Conservation (phyloP, 2,113 vertebrate genomes). For the Oreochromis aureus region DNA sequence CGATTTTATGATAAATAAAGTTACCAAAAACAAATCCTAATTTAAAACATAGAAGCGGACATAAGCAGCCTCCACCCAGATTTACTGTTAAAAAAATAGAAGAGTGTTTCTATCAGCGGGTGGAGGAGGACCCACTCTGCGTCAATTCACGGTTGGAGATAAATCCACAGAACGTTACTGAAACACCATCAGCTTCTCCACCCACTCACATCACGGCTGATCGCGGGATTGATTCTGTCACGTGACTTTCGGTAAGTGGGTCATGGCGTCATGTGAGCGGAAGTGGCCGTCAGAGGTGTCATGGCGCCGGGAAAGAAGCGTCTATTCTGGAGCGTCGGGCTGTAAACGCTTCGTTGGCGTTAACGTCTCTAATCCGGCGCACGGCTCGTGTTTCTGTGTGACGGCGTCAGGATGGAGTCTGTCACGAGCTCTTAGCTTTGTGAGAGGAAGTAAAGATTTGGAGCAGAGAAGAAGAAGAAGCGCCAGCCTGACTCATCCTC, state of each 20-base stretch:
- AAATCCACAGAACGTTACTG: background rate
- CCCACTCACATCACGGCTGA: background rate
- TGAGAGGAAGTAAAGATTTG: background rate
- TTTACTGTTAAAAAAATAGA: background rate
- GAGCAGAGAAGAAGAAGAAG: background rate
- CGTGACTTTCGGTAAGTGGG: background rate
- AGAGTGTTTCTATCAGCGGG: background rate
- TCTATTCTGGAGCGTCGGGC: background rate
- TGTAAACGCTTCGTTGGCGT: background rate
- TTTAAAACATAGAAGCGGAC: background rate
- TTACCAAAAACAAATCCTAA: background rate
- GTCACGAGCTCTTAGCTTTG: fast-evolving
- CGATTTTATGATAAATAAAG: background rate
- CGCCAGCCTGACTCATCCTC: constrained; percentile 27
- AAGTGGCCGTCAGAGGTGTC: background rate
- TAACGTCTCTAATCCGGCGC: background rate
- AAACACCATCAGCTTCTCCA: background rate
- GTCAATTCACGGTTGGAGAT: background rate
- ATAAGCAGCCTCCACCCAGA: background rate
- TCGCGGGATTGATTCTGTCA: background rate
- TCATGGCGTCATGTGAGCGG: constrained; percentile 58
- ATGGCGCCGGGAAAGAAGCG: constrained; percentile 27
- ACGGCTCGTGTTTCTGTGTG: background rate
- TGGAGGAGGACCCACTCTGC: background rate
- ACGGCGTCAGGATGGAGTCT: background rate